Evolutionary conservation across 2,888 invertebrate species (phyloP), one percentile per base, ranked within the genome.

Genomic region (Notocelia uddmanniana): DNA sequence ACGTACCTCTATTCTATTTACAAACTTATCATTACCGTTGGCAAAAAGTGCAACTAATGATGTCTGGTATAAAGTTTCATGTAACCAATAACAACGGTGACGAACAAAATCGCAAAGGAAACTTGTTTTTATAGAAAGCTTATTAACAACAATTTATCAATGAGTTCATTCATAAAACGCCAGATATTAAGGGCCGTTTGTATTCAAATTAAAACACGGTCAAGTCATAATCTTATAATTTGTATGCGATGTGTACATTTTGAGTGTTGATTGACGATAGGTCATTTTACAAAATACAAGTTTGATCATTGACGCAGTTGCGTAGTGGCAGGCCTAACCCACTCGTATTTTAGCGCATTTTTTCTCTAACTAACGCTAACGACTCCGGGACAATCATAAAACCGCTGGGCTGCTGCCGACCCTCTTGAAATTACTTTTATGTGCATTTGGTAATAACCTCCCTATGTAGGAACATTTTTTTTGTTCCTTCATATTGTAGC

Each of bases 161-260:
- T 72, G 72, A 26, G 68, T 68, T 19, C 68, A 68, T 72, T 72
- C 57, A 68, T 19, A 62, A 68, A 50, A 54, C 26, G 19, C 37
- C 41, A 18, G 13, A 37, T 54, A 52, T 62, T 23, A 23, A 23
- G 37, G 10, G 64, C 26, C 10, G 54, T 60, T 69, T 41, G 26
- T 60, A 60, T 37, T 69, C 26, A 37, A 41, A 54, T 60, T 68
- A 9, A 66, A 37, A 34, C 1, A 55, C 41, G 19, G 21, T 1
- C 26, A 34, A 50, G 50, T 50, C 15, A 41, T 68, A 52, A 54
- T 23, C 21, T n/a, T 18, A 54, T 64, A 37, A 64, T 54, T 52
- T 54, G 23, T 54, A 64, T 64, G 34, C 54, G 52, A 50, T 52
- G 50, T 63, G 34, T 63, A 26, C 45, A 13, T 52, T 19, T 62